Conservation (phyloP, 2,888 invertebrate genomes). For the Nipponacmea schrenckii region DNA sequence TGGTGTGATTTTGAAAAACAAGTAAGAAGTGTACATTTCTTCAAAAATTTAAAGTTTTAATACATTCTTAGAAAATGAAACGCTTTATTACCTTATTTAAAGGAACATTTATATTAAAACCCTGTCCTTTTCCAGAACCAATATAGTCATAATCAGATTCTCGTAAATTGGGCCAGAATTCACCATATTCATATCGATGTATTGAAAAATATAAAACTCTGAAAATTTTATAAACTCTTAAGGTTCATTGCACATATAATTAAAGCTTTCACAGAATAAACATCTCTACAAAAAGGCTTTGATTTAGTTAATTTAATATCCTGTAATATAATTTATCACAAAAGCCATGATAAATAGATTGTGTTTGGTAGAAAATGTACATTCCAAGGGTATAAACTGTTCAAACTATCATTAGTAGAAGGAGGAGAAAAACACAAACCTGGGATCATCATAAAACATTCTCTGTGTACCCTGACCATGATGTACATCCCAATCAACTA, state of each 20-base stretch:
- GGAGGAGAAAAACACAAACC: constrained; percentile 70
- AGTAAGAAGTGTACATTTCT: no score
- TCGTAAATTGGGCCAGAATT: constrained; percentile 91
- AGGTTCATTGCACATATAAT: no score
- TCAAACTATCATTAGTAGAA: neutral
- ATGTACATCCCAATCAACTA: constrained; percentile 96
- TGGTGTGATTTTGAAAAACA: no score
- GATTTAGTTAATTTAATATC: no score
- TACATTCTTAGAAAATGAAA: no score
- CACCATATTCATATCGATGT: constrained; percentile 93
- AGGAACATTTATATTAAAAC: constrained; percentile 92
- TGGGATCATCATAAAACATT: constrained; percentile 71
- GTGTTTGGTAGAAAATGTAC: no score
- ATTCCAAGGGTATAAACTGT: neutral
- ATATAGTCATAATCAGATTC: constrained; percentile 89
- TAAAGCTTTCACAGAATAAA: no score
- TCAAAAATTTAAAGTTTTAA: no score
- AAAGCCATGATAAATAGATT: no score
- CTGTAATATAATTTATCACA: no score
- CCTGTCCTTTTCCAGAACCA: constrained; percentile 81
- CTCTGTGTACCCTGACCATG: constrained; percentile 89
- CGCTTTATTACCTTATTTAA: constrained; percentile 77
- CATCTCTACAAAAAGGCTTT: neutral
- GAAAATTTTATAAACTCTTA: constrained; percentile 53
- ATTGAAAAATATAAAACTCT: constrained; percentile 96